Base-by-base conservation (phyloP, 53 echinoderm and acorn worm genomes). In the Paelopatides confundens region DNA sequence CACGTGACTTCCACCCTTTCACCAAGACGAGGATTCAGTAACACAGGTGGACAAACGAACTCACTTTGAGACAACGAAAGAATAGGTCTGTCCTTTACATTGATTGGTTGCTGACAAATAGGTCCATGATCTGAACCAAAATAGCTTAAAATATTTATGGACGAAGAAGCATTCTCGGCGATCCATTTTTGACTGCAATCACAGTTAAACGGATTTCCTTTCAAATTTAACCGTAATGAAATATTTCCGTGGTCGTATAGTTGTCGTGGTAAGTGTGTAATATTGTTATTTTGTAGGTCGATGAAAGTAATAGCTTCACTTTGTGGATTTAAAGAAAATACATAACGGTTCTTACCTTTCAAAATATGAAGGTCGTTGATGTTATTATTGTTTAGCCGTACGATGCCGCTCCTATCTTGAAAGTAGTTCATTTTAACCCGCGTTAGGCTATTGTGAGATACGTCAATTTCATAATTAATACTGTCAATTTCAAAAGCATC, bases 121-220 rank as follows among this genome's bases (percentile, higher is more conserved):
- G 70, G 35, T 0, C 31, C n/a, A 35, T n/a, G n/a, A n/a, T 15
- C 21, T 39, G 36, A 70, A 17, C 24, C 66, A 30, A 5, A 1
- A 3, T 15, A 14, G 31, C n/a, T 27, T 15, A 66, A 27, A 66
- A 66, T 6, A 29, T 3, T 35, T 23, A 4, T 35, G 6, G 24
- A 9, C 7, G 13, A n/a, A 3, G 40, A 38, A 71, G 12, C 23
- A 0, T 71, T 4, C 3, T 46, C 21, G 2, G 40, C 38, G 46
- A 71, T 47, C 18, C 18, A 71, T 21, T 23, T 39, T 3, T 38
- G 37, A 3, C 8, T 3, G 46, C 71, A 71, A 39, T 71, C 71
- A 71, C 71, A 71, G 29, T 40, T 71, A 21, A n/a, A 71, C 1
- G 71, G 71, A 24, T 71, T 71, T 46, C 46, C 71, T 4, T 71